phyloP scores from a whole-genome alignment of 2,888 invertebrate species.

The Alsophila aescularia region DNA sequence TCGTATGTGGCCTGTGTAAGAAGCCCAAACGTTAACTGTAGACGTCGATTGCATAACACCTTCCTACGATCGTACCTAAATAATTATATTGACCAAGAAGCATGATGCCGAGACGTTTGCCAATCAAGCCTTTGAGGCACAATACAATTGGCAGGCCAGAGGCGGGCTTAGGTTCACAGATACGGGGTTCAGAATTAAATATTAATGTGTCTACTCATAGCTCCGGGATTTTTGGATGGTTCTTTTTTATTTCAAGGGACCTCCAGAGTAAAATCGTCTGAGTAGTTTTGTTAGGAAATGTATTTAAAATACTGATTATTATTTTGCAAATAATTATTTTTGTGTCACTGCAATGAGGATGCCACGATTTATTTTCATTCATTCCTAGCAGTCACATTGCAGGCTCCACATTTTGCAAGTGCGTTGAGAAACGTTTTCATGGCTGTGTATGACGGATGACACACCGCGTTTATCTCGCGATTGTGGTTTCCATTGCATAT shows the following conservation, averaged over 20 bases:
- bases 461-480: constrained; percentile 32
- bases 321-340: background rate
- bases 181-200: too few relatives aligned
- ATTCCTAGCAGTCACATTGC: constrained; percentile 20
- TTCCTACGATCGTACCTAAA: constrained; percentile 11
- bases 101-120: constrained; percentile 24
- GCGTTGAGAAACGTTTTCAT: constrained; percentile 37
- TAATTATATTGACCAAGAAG: constrained; percentile 32
- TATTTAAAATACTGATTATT: too few relatives aligned
- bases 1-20: too few relatives aligned
- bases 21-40: too few relatives aligned
- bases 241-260: too few relatives aligned
- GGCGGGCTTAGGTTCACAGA: background rate
- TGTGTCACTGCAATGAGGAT: background rate
- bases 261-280: too few relatives aligned
- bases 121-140: constrained; percentile 26
- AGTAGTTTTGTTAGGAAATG: too few relatives aligned
- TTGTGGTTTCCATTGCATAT: constrained; percentile 4
- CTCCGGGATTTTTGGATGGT: too few relatives aligned
- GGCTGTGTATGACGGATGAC: constrained; percentile 23
- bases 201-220: too few relatives aligned
- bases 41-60: constrained; percentile 1
- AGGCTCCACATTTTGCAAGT: constrained; percentile 46
- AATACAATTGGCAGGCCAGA: constrained; percentile 1
- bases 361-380: background rate